A percentile compares a stretch with the other conserved stretches of the same genome.
Evolutionary conservation across 2,113 vertebrate species (phyloP).

Genomic region (Coptodon bakossiorum): DNA sequence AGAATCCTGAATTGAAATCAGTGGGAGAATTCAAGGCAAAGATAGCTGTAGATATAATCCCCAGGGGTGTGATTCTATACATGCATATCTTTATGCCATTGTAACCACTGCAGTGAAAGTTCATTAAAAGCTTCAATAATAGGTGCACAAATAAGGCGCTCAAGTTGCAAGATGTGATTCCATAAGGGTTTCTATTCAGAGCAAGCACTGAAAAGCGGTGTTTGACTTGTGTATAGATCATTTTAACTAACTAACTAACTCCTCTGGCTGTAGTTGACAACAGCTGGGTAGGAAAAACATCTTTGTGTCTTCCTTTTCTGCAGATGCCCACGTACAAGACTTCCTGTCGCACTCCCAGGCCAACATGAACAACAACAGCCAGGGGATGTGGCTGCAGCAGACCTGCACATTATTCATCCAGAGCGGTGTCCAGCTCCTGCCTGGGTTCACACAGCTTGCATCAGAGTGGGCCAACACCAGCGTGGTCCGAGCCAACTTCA

Average conservation of each 20-base stretch:
- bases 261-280: fast-evolving
- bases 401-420: slow-evolving; percentile 77
- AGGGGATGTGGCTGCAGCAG: slow-evolving; percentile 64
- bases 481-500: slow-evolving; percentile 73
- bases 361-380: slow-evolving; percentile 52
- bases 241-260: neutral
- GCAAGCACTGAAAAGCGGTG: neutral
- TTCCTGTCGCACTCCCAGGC: slow-evolving; percentile 49
- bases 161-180: neutral
- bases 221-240: neutral
- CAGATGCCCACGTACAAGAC: slow-evolving; percentile 75
- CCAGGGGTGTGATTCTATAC: neutral
- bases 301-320: neutral
- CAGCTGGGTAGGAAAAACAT: neutral
- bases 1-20: neutral
- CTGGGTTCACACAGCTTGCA: slow-evolving; percentile 64
- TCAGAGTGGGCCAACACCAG: slow-evolving; percentile 75
- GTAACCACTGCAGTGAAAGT: neutral
- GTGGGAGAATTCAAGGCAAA: neutral
- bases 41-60: neutral
- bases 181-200: neutral
- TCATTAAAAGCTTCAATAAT: neutral
- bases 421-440: slow-evolving; percentile 47
- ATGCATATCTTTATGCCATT: neutral
- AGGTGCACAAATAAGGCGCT: neutral